Conservation (phyloP, 2,888 invertebrate genomes). For the Alloplasta piceator region DNA sequence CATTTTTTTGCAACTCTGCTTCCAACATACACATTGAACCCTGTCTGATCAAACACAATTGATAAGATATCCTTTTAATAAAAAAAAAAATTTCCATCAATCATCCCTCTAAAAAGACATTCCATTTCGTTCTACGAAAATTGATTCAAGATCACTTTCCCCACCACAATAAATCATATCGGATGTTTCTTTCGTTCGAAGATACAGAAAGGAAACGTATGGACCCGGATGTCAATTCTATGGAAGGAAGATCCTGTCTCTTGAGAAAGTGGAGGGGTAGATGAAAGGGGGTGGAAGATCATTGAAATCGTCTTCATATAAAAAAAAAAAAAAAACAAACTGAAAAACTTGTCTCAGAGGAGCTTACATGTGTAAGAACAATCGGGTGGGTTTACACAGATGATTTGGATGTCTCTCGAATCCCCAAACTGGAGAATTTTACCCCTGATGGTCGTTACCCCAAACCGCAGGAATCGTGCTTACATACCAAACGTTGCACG, state of each 20-base stretch:
- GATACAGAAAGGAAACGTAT: slow-evolving; percentile 16
- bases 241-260: slow-evolving; percentile 42
- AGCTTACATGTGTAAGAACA: slow-evolving; percentile 31
- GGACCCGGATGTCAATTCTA: slow-evolving; percentile 52
- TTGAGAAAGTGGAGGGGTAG: slow-evolving; percentile 4
- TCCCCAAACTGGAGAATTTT: slow-evolving; percentile 56
- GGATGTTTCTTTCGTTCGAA: slow-evolving; percentile 15
- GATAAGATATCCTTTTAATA: no score
- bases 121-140: no score
- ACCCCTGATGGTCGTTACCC: slow-evolving; percentile 59
- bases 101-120: no score
- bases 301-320: slow-evolving; percentile 4
- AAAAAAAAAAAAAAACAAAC: slow-evolving; percentile 35
- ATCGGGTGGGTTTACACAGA: slow-evolving; percentile 25
- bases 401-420: slow-evolving; percentile 48
- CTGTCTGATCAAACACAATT: no score
- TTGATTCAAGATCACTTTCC: no score
- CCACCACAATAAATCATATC: no score
- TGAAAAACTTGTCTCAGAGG: slow-evolving; percentile 28
- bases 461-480: slow-evolving; percentile 75
- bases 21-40: no score
- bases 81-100: no score
- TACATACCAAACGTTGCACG: neutral
- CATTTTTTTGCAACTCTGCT: no score
- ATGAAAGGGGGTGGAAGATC: neutral